Percentiles rank a stretch among this genome's conserved stretches.
Evolutionary conservation across 2,797 vertebrate species (phyloP).

Genomic region (Neosalanx taihuensis): DNA sequence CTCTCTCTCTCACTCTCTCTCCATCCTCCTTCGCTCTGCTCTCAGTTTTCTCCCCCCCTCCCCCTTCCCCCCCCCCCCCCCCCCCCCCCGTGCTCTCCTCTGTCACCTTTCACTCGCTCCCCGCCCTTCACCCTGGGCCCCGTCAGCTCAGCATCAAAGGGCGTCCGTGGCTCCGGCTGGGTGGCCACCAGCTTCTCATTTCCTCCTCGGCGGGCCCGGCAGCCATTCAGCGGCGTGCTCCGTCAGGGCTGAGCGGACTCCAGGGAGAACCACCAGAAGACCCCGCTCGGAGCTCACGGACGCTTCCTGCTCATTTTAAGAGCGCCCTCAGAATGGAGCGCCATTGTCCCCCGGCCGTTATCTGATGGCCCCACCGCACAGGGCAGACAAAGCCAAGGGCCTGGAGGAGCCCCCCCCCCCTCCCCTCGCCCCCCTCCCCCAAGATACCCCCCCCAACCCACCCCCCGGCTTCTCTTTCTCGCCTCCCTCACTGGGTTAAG

Average conservation of each 20-base stretch:
- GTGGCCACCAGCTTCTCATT: conserved; percentile 77
- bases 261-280: conserved; percentile 73
- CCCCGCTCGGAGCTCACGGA: conserved; percentile 64
- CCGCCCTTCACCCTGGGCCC: conserved; percentile 24
- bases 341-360: conserved; percentile 80
- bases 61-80: neutral
- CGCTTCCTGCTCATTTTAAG: conserved; percentile 81
- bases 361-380: conserved; percentile 78
- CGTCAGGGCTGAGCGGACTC: conserved; percentile 76
- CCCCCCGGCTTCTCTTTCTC: neutral
- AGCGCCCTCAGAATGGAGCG: conserved; percentile 72
- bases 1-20: no score
- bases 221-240: conserved; percentile 69
- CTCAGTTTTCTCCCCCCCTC: neutral
- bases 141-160: conserved; percentile 68
- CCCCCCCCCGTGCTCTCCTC: conserved; percentile 25
- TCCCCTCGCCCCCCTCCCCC: conserved; percentile 1
- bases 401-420: conserved; percentile 48
- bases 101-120: conserved; percentile 51
- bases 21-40: conserved; percentile 18
- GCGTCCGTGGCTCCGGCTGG: conserved; percentile 70
- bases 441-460: conserved; percentile 1
- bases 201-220: conserved; percentile 66
- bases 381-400: conserved; percentile 74
- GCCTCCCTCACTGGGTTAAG: conserved; percentile 34